Evolutionary conservation across 2,113 vertebrate genomes (phyloP), one percentile per base, ranked within the genome.

Genomic region (Rhabdomys dilectus): DNA sequence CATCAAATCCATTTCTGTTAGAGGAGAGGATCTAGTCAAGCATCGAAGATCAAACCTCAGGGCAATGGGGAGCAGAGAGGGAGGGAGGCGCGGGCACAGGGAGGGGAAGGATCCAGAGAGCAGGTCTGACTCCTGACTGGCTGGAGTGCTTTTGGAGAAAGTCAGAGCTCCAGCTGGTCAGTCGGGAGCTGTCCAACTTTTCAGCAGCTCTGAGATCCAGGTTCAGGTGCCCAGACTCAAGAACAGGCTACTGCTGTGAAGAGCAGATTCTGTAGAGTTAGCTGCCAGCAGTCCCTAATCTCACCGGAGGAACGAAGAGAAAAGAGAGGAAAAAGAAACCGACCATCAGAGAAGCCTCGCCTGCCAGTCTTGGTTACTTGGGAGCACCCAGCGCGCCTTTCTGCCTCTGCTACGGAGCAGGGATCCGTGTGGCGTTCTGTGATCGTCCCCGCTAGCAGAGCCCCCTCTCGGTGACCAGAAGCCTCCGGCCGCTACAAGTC

Each of bases 171-270:
- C 0, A 11, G 81, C 81, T 87, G 96, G 75, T 48, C 97, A 91
- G 98, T 77, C 89, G 89, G 98, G 98, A 98, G 98, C 98, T 99
- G 98, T 99, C 98, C 99, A 99, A 99, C 98, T 99, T 99, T 99
- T 99, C 99, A 98, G 98, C 98, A 97, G 96, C 97, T 75, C 53
- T 0, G 53, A 70, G 64, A 48, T 88, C 95, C 0, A 70, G 56
- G 36, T 56, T 91, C 76, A 36, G 85, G 92, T 1, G 51, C 82
- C 56, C 39, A 22, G 81, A 56, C 29, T 87, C 3, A 62, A 62
- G 36, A 70, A 89, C 87, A 34, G 58, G 84, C 75, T 16, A 22
- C 68, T 5, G 73, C 48, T 22, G 76, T 0, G 45, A 76, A 72
- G 26, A 86, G n/a, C 85, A 64, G 85, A 73, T 86, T 31, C 77